Base-by-base conservation (phyloP, 2,888 invertebrate genomes). In the Ornithoptera priamus region DNA sequence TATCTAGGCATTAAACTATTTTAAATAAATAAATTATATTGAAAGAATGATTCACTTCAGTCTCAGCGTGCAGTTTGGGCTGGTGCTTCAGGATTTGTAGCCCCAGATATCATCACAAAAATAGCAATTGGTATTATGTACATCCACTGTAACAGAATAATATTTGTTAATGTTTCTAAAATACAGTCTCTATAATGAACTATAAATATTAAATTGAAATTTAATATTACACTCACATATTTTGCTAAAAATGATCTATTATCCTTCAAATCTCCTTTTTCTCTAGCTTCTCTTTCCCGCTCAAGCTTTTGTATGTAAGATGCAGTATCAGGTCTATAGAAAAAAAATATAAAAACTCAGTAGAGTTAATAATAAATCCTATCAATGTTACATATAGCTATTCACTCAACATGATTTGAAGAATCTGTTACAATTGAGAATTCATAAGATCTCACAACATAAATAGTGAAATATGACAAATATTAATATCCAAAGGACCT, bases 161-260 rank as follows among this genome's bases (percentile, higher is more conserved):
- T 50, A 10, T 10, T 61, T 22, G 24, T 66, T 39, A 39, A 10
- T 12, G 50, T 50, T 50, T 17, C 18, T 50, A 50, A 17, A 17
- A 50, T 17, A 50, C 50, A 17, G 50, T 12, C 15, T 2, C 17
- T 15, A 18, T 50, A 50, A 39, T 39, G 39, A 10, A 50, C 18
- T 50, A 3, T 50, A 18, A 17, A 50, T 50, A 50, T 18, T 50
- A 17, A 50, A 10, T 39, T 39, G 39, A 50, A 46, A 18, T 4
- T 15, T 15, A 17, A 50, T 17, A 18, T 50, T 17, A 58, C 73
- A 93, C 97, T 96, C 94, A 99, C 99, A 93, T 99, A 99, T 99
- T 99, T 99, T 4, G 97, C 97, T 76, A 99, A 94, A 90, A 99
- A 99, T 62, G 99, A 98, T 81, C 98, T 94, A 85, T 98, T 99